phyloP scores from a whole-genome alignment of 2,888 invertebrate genomes.

The Habroteleia sp. region DNA sequence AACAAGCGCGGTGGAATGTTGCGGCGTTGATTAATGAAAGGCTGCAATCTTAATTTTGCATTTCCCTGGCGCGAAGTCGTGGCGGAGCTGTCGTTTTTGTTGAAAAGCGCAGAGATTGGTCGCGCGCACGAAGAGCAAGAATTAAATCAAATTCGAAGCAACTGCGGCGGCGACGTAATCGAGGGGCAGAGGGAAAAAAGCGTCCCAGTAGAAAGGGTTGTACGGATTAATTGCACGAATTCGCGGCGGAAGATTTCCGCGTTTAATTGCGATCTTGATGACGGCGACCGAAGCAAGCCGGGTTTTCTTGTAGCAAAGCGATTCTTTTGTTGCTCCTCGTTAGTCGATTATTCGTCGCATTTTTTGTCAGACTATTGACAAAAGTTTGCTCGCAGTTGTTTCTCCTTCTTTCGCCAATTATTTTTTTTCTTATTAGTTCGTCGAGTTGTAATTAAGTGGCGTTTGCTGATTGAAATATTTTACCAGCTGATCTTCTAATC shows the following conservation, averaged over 20 bases:
- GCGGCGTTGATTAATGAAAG: slow-evolving; percentile 43
- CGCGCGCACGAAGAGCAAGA: slow-evolving; percentile 30
- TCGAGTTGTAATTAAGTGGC: slow-evolving; percentile 17
- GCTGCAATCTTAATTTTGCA: slow-evolving; percentile 42
- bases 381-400: slow-evolving; percentile 33
- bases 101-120: slow-evolving; percentile 37
- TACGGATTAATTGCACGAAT: slow-evolving; percentile 57
- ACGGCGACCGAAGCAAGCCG: slow-evolving; percentile 14
- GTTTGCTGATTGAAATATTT: slow-evolving; percentile 13
- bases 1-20: slow-evolving; percentile 3
- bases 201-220: slow-evolving; percentile 14
- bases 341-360: slow-evolving; percentile 29
- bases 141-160: slow-evolving; percentile 48
- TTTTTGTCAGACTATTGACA: slow-evolving; percentile 30
- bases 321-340: slow-evolving; percentile 46
- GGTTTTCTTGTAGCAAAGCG: slow-evolving; percentile 32
- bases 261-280: slow-evolving; percentile 56
- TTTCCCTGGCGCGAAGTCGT: slow-evolving; percentile 26
- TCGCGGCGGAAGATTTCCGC: slow-evolving; percentile 36
- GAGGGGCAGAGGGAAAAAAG: slow-evolving; percentile 10
- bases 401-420: not conserved
- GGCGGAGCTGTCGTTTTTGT: slow-evolving; percentile 25
- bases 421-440: slow-evolving; percentile 22
- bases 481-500: slow-evolving; percentile 2
- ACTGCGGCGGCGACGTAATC: slow-evolving; percentile 12